Base-by-base conservation (phyloP, 2,797 vertebrate genomes). In the Oreonectes daqikongensis region DNA sequence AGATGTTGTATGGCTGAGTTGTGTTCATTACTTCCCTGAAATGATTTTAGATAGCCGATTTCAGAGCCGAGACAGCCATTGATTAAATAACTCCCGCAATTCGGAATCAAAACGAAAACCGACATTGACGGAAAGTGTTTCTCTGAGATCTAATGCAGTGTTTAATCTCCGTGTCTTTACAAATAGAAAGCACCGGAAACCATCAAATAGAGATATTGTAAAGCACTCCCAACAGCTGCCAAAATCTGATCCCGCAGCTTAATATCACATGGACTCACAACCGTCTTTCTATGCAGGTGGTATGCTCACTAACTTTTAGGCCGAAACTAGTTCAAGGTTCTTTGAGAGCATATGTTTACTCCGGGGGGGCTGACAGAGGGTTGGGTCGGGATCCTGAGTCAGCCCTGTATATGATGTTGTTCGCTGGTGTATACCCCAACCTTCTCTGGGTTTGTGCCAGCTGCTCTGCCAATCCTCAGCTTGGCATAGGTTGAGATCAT, bases 1-100 rank as follows among this genome's bases (percentile, higher is more conserved):
- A 86, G 89, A 93, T 94, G 93, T 92, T 90, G 86, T 84, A 92
- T 91, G 89, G 87, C 84, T 87, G 78, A 79, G 64, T 75, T 72
- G 70, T 79, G 60, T 69, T 84, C 78, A 68, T 82, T 79, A 65
- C 63, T 72, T 48, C 50, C 40, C 24, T 11, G 30, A 69, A 68
- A 82, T 84, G 55, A 72, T 80, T 80, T 69, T 57, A 53, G 55
- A 64, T 64, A 75, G 78, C 71, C 65, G 32, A 9, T 22, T 64
- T 61, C 10, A 1, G 10, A 26, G 6, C 60, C 55, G 32, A 57
- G 32, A 46, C 22, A 11, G 64, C 60, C 70, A 17, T 30, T 66
- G 40, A 76, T 76, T 60, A 65, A 64, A 32, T 42, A 57, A 63
- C 55, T 55, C 52, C 12, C 64, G 15, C 64, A 17, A 55, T 55